These are phyloP conservation scores for Phyllostomus hastatus DNA, from an alignment of 2,113 vertebrate species.

Conservation along the genomic window DNA sequence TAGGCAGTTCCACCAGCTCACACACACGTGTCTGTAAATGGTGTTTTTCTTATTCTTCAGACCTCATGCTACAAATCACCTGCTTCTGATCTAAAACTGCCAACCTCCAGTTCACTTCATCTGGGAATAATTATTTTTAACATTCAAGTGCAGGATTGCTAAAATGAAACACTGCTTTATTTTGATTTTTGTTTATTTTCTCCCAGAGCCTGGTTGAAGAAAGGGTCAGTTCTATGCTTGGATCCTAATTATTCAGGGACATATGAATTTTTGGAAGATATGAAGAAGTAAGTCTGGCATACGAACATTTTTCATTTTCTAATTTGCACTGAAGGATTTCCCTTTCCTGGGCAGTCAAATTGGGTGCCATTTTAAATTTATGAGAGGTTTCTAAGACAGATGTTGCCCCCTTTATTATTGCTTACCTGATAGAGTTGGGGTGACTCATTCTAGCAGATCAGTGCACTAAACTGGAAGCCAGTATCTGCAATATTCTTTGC, in stretches of 20 bases:
- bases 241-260: slow-evolving; percentile 38
- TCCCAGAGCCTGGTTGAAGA: slow-evolving; percentile 67
- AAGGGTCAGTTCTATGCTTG: slow-evolving; percentile 34
- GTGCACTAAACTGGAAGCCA: not conserved
- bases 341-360: not conserved
- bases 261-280: not conserved
- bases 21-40: not conserved
- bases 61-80: not conserved
- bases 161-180: not conserved
- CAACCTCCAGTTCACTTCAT: not conserved
- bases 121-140: slow-evolving; percentile 33
- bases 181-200: not conserved
- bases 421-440: not conserved
- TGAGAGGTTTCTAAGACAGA: not conserved
- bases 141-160: not conserved
- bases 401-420: not conserved
- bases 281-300: slow-evolving; percentile 5
- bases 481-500: not conserved
- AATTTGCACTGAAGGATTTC: not conserved
- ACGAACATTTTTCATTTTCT: not conserved
- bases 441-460: not conserved
- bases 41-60: not conserved
- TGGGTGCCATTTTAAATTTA: not conserved
- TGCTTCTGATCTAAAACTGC: not conserved
- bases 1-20: not conserved